Conservation (phyloP, 2,888 invertebrate species). For the Sinopyrophorus schimmeli region DNA sequence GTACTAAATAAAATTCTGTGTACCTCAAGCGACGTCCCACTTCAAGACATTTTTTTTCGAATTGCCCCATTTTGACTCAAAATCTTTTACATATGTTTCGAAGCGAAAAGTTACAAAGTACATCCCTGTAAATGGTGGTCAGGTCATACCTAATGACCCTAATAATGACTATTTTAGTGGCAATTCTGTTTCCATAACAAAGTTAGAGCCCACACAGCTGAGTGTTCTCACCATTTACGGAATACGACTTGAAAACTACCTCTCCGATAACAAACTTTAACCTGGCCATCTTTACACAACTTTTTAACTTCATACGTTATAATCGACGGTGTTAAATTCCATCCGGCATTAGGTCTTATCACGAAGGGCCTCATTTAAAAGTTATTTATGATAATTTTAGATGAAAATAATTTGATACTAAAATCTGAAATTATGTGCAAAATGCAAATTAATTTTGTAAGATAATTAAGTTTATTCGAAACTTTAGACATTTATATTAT, state of each 20-base stretch:
- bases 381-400: conserved; percentile 38
- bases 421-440: conserved; percentile 1
- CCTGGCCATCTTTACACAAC: conserved; percentile 48
- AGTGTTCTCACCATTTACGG: conserved; percentile 46
- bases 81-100: no score
- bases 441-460: conserved; percentile 3
- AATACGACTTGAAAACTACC: conserved; percentile 46
- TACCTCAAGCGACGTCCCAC: no score
- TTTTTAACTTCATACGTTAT: conserved; percentile 47
- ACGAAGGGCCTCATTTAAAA: conserved; percentile 44
- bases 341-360: conserved; percentile 37
- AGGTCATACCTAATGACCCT: conserved; percentile 50
- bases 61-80: no score
- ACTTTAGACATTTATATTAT: not conserved
- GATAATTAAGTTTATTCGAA: not conserved
- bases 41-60: no score
- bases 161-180: conserved; percentile 52
- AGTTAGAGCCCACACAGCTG: conserved; percentile 51
- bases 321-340: conserved; percentile 45
- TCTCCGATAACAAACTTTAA: conserved; percentile 44
- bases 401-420: conserved; percentile 20
- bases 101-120: not conserved
- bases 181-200: conserved; percentile 54
- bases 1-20: no score
- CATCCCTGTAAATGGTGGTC: conserved; percentile 28